phyloP scores from a whole-genome alignment of 2,797 vertebrate species.

The Myotis planiceps region DNA sequence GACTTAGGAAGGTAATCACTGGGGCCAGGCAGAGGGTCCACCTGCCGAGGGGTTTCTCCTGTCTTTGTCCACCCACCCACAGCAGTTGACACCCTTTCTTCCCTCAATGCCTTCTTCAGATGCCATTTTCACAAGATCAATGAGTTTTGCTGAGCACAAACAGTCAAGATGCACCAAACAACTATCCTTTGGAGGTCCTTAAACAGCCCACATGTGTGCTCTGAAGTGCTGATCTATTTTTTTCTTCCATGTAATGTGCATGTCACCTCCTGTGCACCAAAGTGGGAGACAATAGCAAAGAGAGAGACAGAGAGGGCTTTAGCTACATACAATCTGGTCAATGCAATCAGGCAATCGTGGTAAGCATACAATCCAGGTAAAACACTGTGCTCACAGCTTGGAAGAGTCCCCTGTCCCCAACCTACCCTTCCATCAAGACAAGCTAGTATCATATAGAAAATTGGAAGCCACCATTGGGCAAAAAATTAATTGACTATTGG shows the following conservation, averaged over 20 bases:
- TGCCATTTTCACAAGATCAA: background rate
- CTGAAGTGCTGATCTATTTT: background rate
- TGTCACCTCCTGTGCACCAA: rapidly evolving
- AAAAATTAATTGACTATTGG: background rate
- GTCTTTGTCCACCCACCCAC: background rate
- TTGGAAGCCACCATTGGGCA: rapidly evolving
- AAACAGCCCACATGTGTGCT: background rate
- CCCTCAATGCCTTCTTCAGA: background rate
- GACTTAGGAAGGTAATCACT: background rate
- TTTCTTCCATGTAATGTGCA: background rate
- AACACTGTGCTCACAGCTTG: rapidly evolving
- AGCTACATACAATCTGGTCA: rapidly evolving
- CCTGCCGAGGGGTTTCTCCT: background rate
- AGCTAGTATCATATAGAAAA: background rate
- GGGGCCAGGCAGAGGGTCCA: rapidly evolving
- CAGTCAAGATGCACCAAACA: background rate
- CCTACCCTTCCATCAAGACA: background rate
- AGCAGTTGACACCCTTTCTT: background rate
- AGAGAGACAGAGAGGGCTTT: background rate
- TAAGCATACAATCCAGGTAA: background rate
- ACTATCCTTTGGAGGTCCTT: background rate
- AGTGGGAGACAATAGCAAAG: rapidly evolving
- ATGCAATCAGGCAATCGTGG: rapidly evolving
- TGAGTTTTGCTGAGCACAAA: background rate
- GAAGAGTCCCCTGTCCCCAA: rapidly evolving